Evolutionary conservation across 2,797 vertebrate species (phyloP).

Genomic region (Buphagus erythrorhynchus): DNA sequence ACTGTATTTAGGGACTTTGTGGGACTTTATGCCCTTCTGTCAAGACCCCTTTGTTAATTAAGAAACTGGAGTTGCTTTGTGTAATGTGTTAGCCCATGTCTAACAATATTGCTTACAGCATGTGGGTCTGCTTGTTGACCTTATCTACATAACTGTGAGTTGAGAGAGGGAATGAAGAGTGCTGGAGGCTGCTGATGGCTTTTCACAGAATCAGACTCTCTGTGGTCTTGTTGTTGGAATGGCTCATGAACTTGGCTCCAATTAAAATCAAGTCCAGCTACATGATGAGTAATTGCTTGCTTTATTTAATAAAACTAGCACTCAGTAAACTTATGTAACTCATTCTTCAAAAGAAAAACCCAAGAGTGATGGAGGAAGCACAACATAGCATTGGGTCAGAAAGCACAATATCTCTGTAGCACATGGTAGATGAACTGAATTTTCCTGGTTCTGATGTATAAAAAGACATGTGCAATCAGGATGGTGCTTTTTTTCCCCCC

Average conservation of each 20-base stretch:
- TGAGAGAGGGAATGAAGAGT: not conserved
- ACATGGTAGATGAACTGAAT: not conserved
- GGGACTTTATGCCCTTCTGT: not conserved
- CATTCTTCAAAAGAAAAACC: not conserved
- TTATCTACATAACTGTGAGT: not conserved
- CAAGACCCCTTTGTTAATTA: not conserved
- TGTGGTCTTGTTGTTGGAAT: not conserved
- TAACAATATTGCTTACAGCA: not conserved
- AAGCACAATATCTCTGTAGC: accelerated
- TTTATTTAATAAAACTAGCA: not conserved
- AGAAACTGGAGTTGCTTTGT: not conserved
- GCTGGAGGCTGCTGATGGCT: not conserved
- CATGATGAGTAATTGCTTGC: not conserved
- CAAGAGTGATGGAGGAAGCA: accelerated
- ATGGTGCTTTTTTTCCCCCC: not conserved
- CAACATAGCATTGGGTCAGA: accelerated
- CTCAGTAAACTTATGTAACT: not conserved
- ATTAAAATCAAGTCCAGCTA: not conserved
- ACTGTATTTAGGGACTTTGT: not conserved
- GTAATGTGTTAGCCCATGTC: not conserved
- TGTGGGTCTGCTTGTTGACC: not conserved
- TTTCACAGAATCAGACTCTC: not conserved
- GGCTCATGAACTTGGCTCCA: not conserved
- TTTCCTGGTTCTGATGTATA: not conserved
- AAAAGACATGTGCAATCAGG: not conserved